Percentiles rank a stretch among this genome's conserved stretches.
Conservation (phyloP, 23 tunicate genomes). For the Botrylloides violaceus region DNA sequence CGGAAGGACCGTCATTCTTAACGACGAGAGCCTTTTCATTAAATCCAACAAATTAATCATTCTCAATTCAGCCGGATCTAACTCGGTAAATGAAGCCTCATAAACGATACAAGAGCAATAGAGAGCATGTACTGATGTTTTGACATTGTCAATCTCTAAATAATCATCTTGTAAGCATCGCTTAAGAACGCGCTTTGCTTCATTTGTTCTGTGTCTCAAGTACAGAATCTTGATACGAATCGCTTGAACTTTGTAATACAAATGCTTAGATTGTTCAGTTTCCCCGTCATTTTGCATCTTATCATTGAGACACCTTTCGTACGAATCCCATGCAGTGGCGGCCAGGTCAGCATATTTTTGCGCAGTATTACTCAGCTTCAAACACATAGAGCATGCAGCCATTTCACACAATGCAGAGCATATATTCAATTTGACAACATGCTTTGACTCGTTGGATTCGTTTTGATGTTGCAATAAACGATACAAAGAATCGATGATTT, state of each 20-base stretch:
- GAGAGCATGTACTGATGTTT: background rate
- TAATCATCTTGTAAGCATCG: conserved; percentile 14
- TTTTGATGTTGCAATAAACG: background rate
- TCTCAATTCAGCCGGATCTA: background rate
- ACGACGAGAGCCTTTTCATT: background rate
- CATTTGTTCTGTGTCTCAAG: no score
- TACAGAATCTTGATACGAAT: background rate
- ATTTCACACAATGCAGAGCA: conserved; percentile 10
- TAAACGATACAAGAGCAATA: background rate
- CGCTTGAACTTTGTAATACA: background rate
- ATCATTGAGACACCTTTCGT: background rate
- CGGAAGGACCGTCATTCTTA: background rate
- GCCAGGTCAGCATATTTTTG: conserved; percentile 14
- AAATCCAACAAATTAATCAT: background rate
- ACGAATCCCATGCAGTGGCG: background rate
- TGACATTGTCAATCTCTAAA: background rate
- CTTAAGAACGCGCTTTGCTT: background rate
- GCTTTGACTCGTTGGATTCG: background rate
- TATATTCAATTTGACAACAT: conserved; percentile 1
- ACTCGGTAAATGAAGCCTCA: background rate
- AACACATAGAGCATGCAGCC: background rate
- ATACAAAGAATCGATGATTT: background rate
- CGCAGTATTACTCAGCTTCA: background rate
- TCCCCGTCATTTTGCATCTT: background rate
- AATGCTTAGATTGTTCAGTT: background rate